Base-by-base conservation (phyloP, 2,888 invertebrate species). In the Rutpela maculata region DNA sequence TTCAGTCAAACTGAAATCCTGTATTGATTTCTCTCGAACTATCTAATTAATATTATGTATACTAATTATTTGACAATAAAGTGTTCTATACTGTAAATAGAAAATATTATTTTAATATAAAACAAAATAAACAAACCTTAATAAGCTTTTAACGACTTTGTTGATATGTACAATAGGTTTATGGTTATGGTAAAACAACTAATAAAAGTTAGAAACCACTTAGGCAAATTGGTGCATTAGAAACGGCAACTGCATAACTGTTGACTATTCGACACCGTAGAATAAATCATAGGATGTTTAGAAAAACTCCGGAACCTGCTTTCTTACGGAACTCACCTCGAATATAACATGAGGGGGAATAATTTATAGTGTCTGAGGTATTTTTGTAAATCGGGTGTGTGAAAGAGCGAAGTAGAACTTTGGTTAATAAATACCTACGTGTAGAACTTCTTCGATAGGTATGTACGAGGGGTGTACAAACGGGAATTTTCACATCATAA, bases 41-140 rank as follows among this genome's bases (percentile, higher is more conserved):
- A 5, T 0, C 43, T 43, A n/a, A 43, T 10, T 15, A 10, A 43
- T n/a, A 0, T 15, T 50, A 35, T 50, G 50, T 50, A 50, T 0
- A 50, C 50, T 15, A 50, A 50, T 50, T 6, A 50, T n/a, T n/a
- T 50, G n/a, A 17, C 3, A 50, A 17, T 50, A 50, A 50, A 50
- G n/a, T 50, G 50, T 6, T n/a, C 7, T 6, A 15, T n/a, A 6
- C 50, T 55, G 15, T 50, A n/a, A 67, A 55, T 31, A 59, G 15
- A 56, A 57, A 69, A 57, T 57, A 59, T 68, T 57, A 59, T 43
- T 71, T 71, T 59, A 71, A 72, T 63, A 63, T 22, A 31, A 72
- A 72, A 72, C 56, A 62, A 72, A 72, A 72, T 72, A 72, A 72
- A 72, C 63, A 72, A 63, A 31, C 63, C 72, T 55, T 63, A 72